Conservation (phyloP, 2,113 vertebrate species). For the Tor tambroides region DNA sequence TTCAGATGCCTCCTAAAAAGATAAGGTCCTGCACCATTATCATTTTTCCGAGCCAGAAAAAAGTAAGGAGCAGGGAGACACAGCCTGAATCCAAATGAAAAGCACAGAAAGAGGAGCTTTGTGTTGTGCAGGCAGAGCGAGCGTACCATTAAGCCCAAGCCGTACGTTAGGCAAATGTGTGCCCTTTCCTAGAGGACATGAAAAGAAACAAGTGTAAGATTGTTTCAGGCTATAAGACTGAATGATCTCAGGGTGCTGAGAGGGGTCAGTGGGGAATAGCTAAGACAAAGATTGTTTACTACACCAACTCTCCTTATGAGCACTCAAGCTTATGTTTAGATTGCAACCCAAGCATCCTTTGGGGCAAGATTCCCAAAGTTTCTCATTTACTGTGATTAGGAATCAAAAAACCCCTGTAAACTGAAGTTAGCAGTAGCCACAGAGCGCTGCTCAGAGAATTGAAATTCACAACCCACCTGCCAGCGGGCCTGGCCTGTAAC, state of each 20-base stretch:
- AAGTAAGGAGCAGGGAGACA: conserved; percentile 57
- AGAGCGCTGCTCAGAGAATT: conserved; percentile 58
- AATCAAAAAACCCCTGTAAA: conserved; percentile 71
- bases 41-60: conserved; percentile 53
- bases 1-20: conserved; percentile 70
- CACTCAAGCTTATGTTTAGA: conserved; percentile 63
- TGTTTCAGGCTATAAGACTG: conserved; percentile 62
- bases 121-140: conserved; percentile 35
- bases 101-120: conserved; percentile 48
- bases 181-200: conserved; percentile 22
- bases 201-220: conserved; percentile 19
- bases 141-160: conserved; percentile 43
- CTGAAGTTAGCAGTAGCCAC: conserved; percentile 67
- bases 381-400: conserved; percentile 74
- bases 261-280: conserved; percentile 57
- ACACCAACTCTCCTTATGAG: conserved; percentile 58
- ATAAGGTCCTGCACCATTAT: conserved; percentile 63
- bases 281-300: conserved; percentile 58
- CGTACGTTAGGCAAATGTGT: conserved; percentile 42
- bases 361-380: conserved; percentile 65
- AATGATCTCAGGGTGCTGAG: conserved; percentile 25
- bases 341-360: conserved; percentile 64
- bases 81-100: conserved; percentile 64
- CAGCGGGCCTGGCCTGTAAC: conserved; percentile 61
- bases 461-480: conserved; percentile 69